Percentiles rank a stretch among this genome's conserved stretches.
Evolutionary conservation across 1,140 invertebrate species (phyloP).

Genomic region (Zaprionus inermis): DNA sequence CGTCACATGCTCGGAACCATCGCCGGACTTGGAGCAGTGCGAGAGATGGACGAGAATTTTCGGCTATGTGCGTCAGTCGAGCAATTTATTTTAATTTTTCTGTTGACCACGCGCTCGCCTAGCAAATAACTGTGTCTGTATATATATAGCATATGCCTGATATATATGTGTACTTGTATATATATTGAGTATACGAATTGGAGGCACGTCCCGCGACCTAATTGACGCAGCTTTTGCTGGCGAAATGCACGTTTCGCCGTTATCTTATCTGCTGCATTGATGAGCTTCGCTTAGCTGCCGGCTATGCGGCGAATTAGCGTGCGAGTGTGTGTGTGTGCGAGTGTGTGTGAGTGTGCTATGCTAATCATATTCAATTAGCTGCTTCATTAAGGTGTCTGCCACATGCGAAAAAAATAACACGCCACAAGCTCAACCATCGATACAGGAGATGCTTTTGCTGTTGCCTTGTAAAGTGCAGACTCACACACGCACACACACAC

Average conservation of each 20-base stretch:
- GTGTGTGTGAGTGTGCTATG: constrained; percentile 16
- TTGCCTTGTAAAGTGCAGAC: constrained; percentile 23
- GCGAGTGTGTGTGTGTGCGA: neutral
- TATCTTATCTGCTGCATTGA: constrained; percentile 56
- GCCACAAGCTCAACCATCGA: neutral
- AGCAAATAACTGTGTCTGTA: neutral
- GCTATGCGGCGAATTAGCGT: constrained; percentile 12
- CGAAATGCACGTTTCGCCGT: constrained; percentile 51
- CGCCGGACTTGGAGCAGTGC: constrained; percentile 21
- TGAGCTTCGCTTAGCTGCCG: constrained; percentile 31
- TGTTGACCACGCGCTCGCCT: constrained; percentile 55
- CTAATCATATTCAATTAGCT: constrained; percentile 45
- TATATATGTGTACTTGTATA: neutral
- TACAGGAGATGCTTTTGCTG: constrained; percentile 38
- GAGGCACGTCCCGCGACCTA: constrained; percentile 68
- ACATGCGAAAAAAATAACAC: constrained; percentile 17
- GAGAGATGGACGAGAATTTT: constrained; percentile 35
- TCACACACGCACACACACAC: neutral
- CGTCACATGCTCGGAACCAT: constrained; percentile 33
- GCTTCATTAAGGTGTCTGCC: constrained; percentile 45
- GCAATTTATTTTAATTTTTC: constrained; percentile 70
- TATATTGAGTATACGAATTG: constrained; percentile 29
- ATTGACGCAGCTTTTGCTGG: constrained; percentile 49
- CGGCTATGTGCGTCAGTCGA: constrained; percentile 49
- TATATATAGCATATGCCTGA: neutral